Percentiles rank a stretch among this genome's conserved stretches.
These are phyloP conservation scores for Aurelia coerulea DNA, from an alignment of 30 jellyfish, hydroid and myxozoan species.

Conservation along the genomic window DNA sequence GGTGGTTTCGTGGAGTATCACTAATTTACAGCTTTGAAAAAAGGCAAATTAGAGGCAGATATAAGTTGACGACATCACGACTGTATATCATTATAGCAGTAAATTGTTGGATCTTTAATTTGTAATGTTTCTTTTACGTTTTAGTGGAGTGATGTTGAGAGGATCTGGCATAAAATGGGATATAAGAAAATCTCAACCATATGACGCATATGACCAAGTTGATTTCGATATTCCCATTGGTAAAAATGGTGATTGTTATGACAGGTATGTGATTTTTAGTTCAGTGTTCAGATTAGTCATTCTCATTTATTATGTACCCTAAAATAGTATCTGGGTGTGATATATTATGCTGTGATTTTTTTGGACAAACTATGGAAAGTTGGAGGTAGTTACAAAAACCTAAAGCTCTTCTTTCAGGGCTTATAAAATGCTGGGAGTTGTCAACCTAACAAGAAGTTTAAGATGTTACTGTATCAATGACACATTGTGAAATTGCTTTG, in stretches of 20 bases:
- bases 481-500: no score
- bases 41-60: no score
- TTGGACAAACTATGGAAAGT: background rate
- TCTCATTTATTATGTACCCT: background rate
- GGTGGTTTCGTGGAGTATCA: no score
- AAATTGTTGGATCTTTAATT: no score
- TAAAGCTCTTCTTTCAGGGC: no score
- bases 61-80: no score
- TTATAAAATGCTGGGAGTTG: no score
- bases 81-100: no score
- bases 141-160: slow-evolving; percentile 95
- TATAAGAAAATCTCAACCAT: slow-evolving; percentile 92
- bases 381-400: no score
- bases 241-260: slow-evolving; percentile 93
- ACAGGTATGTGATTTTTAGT: slow-evolving; percentile 58
- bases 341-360: background rate
- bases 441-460: no score
- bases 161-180: slow-evolving; percentile 98
- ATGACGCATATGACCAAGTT: slow-evolving; percentile 91
- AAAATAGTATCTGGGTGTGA: background rate
- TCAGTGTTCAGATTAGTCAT: background rate
- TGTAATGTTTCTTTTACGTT: background rate
- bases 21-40: no score
- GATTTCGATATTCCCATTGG: slow-evolving; percentile 99
- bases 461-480: no score